Evolutionary conservation across 2,113 vertebrate genomes (phyloP).

Genomic region (Tragelaphus scriptus): DNA sequence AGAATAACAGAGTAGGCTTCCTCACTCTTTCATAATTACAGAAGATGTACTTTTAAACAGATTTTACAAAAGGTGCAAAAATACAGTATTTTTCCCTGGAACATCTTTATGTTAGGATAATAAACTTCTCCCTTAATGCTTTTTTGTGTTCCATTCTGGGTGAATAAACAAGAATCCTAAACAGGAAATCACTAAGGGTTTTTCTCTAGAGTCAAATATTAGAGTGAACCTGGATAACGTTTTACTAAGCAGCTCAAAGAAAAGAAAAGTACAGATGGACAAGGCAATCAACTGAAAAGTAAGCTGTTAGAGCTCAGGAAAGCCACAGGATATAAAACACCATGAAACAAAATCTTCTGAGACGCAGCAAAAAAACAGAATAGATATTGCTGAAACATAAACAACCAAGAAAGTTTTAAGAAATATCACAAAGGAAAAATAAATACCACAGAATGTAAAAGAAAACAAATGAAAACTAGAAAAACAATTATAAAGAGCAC

Average conservation of each 20-base stretch:
- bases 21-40: neutral
- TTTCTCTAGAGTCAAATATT: neutral
- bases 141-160: neutral
- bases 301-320: neutral
- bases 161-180: slow-evolving; percentile 21
- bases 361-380: neutral
- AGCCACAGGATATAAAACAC: neutral
- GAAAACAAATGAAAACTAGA: neutral
- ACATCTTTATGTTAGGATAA: neutral
- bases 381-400: neutral
- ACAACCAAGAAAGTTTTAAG: neutral
- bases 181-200: neutral
- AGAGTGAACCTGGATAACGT: neutral
- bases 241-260: neutral
- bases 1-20: neutral
- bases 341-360: neutral
- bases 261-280: neutral
- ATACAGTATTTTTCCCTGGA: neutral
- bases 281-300: neutral
- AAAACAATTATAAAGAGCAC: neutral
- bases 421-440: neutral
- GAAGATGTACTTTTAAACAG: neutral
- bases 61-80: neutral
- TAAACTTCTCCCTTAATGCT: neutral
- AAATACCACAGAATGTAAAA: neutral